Conservation (phyloP, 2,113 vertebrate genomes). For the Myiagra hebetior region DNA sequence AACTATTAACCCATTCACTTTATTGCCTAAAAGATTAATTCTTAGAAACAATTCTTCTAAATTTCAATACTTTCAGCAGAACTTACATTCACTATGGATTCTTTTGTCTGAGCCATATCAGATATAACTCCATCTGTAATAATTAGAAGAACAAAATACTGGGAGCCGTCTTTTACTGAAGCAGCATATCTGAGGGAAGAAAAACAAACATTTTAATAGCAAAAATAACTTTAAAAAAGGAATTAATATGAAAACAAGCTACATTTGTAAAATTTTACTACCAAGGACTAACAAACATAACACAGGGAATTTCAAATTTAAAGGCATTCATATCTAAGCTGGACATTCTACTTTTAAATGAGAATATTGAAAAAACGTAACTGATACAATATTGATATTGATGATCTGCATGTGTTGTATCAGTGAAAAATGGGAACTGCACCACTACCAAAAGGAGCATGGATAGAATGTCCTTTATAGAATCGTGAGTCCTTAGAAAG, state of each 20-base stretch:
- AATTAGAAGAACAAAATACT: conserved; percentile 96
- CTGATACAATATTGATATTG: neutral
- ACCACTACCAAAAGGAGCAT: neutral
- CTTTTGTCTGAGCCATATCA: conserved; percentile 95
- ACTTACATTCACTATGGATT: conserved; percentile 93
- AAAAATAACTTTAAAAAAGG: neutral
- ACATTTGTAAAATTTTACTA: neutral
- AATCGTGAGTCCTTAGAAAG: neutral
- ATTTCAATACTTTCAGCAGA: neutral
- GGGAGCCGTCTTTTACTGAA: conserved; percentile 92
- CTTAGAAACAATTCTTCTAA: neutral
- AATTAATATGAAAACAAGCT: neutral
- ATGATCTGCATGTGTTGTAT: neutral
- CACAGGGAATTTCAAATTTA: neutral
- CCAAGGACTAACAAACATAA: neutral
- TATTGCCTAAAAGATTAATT: neutral
- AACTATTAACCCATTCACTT: neutral
- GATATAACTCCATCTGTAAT: conserved; percentile 95
- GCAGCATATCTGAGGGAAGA: conserved; percentile 83
- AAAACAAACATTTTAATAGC: neutral
- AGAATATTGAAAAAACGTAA: neutral
- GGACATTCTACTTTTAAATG: neutral
- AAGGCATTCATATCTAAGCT: neutral
- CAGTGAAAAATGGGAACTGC: neutral
- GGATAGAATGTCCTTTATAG: neutral